A percentile compares a stretch with the other conserved stretches of the same genome.
Evolutionary conservation across 1,140 invertebrate species (phyloP).

Genomic region (Cherax destructor): DNA sequence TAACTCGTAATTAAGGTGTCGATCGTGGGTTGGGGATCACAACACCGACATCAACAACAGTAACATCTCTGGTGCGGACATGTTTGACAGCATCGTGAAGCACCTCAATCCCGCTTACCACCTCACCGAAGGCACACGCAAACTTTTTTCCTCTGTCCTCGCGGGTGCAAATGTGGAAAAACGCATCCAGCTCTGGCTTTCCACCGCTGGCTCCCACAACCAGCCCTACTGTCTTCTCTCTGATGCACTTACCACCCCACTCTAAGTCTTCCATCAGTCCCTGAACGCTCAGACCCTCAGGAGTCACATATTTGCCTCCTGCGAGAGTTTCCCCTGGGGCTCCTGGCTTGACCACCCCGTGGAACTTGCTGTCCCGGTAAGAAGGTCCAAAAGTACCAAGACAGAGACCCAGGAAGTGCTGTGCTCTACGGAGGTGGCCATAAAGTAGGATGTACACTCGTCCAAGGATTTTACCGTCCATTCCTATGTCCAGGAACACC

Average conservation of each 20-base stretch:
- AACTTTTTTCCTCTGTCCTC: conserved; percentile 9
- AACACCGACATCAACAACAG: not conserved
- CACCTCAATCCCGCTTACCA: not conserved
- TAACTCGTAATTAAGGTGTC: no score
- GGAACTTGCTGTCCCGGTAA: conserved; percentile 6
- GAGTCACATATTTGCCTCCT: conserved; percentile 7
- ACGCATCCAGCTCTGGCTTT: not conserved
- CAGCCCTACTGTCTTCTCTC: not conserved
- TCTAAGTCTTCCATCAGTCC: not conserved
- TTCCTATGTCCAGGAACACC: conserved; percentile 39
- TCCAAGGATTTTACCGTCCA: conserved; percentile 1
- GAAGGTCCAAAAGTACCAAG: conserved; percentile 29
- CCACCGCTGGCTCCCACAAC: conserved; percentile 6
- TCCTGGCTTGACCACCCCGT: conserved; percentile 11
- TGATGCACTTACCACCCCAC: not conserved
- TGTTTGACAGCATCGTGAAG: conserved; percentile 6
- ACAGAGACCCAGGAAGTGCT: conserved; percentile 41
- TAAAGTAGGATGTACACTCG: conserved; percentile 36
- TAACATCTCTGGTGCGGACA: not conserved
- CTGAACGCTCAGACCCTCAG: conserved; percentile 3
- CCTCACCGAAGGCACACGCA: conserved; percentile 4
- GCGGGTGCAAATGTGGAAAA: conserved; percentile 21
- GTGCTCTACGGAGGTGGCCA: conserved; percentile 16
- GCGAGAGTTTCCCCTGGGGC: conserved; percentile 22
- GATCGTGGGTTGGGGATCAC: not conserved